phyloP scores from a whole-genome alignment of 2,113 vertebrate genomes.

The Phoenicopterus ruber region DNA sequence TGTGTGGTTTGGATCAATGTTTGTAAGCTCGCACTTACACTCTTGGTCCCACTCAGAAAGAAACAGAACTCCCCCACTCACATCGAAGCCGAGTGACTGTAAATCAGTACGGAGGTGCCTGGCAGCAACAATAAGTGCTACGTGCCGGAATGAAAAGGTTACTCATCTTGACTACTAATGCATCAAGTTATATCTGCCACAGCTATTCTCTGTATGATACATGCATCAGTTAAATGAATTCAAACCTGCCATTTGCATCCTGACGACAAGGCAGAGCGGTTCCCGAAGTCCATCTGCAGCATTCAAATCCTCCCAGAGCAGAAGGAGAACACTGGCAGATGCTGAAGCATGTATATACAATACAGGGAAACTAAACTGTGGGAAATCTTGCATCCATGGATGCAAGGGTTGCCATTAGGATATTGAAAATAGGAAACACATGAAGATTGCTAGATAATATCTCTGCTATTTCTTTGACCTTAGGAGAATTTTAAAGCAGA shows the following conservation, averaged over 20 bases:
- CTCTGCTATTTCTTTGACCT: background rate
- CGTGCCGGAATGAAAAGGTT: background rate
- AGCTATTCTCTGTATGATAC: background rate
- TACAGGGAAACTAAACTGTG: background rate
- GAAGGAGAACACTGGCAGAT: background rate
- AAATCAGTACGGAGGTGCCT: background rate
- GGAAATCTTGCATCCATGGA: background rate
- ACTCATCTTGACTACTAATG: slow-evolving; percentile 3
- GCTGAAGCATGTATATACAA: background rate
- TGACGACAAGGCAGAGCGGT: background rate
- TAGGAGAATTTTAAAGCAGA: background rate
- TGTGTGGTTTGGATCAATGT: background rate
- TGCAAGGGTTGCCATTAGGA: background rate
- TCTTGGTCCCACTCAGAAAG: background rate
- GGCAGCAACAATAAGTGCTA: background rate
- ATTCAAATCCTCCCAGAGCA: background rate
- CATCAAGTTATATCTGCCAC: background rate
- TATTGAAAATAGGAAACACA: background rate
- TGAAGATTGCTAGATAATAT: background rate
- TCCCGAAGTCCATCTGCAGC: background rate
- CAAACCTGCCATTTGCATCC: background rate
- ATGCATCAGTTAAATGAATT: background rate
- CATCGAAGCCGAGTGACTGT: background rate
- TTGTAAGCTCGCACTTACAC: background rate
- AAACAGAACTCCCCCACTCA: background rate